Evolutionary conservation across 2,888 invertebrate genomes (phyloP), one percentile per base, ranked within the genome.

Genomic region (Xestia sexstrigata): DNA sequence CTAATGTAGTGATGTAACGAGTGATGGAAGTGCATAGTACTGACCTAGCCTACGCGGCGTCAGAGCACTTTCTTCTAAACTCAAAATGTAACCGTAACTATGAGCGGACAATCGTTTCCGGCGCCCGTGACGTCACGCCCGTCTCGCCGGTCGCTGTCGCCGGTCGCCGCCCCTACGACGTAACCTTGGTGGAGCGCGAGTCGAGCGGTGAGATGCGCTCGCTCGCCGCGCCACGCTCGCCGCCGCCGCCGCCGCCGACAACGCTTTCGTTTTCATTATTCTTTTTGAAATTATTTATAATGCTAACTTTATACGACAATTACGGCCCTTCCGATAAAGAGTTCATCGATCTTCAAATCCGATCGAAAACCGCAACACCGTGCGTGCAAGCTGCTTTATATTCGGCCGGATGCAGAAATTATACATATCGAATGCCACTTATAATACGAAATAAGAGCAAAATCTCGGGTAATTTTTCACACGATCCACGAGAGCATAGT

Each of bases 61-160:
- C 91, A 90, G 79, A 94, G 89, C 93, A 95, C 96, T 96, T 96
- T 96, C 96, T 95, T 96, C 95, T 96, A 96, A 96, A 95, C 93
- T 96, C 95, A 95, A 96, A 96, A 95, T 95, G 95, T 95, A 94
- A 95, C 95, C 95, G 95, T 96, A 95, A 95, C 95, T 96, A 96
- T 95, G 94, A 95, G 93, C 95, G 95, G 94, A 93, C 93, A 92
- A 93, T 93, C 94, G 95, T 95, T 96, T 96, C 96, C 96, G 96
- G 95, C 96, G 96, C 95, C 96, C 93, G 96, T 96, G 96, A 96
- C 96, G 96, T 96, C 96, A 96, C 91, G 84, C 87, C 90, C 92
- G 95, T 94, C 95, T 93, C 94, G 94, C 93, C 95, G 95, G 94
- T 94, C 95, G 95, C 94, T 94, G 81, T 94, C 95, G 95, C 93